Conservation (phyloP, 2,113 vertebrate genomes). For the Pholis gunnellus region DNA sequence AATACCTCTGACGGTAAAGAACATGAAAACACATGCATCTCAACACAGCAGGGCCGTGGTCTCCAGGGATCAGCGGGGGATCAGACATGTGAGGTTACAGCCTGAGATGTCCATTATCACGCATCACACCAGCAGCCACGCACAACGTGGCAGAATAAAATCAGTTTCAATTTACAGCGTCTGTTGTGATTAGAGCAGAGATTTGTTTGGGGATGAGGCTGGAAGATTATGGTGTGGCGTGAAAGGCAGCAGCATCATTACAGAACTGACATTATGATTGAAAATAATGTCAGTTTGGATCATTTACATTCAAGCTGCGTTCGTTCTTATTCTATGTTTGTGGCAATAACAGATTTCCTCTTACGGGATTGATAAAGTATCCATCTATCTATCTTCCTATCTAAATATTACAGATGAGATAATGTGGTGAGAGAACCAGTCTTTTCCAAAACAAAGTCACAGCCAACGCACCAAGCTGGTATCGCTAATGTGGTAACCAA, state of each 20-base stretch:
- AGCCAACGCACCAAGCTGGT: background rate
- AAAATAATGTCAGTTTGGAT: background rate
- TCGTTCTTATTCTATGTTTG: background rate
- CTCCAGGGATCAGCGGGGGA: slow-evolving; percentile 39
- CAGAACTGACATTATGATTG: background rate
- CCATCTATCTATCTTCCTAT: too few relatives aligned
- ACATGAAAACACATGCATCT: background rate
- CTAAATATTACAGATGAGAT: background rate
- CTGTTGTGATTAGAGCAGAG: slow-evolving; percentile 12
- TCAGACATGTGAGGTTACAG: slow-evolving; percentile 35
- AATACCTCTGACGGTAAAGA: background rate
- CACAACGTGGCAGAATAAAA: slow-evolving; percentile 28
- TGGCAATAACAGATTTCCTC: background rate
- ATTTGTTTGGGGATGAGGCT: background rate
- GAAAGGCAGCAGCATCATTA: background rate
- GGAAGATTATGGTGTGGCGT: background rate
- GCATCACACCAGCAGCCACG: slow-evolving; percentile 56
- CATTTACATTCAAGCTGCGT: background rate
- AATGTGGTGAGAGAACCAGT: background rate
- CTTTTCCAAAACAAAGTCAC: background rate
- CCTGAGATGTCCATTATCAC: slow-evolving; percentile 66
- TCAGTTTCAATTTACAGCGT: slow-evolving; percentile 28
- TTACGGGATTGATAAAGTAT: too few relatives aligned
- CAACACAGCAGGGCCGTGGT: slow-evolving; percentile 22
- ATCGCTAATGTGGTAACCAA: background rate